Evolutionary conservation across 2,888 invertebrate species (phyloP), one percentile per base, ranked within the genome.

Genomic region (Drosophila prostipennis): DNA sequence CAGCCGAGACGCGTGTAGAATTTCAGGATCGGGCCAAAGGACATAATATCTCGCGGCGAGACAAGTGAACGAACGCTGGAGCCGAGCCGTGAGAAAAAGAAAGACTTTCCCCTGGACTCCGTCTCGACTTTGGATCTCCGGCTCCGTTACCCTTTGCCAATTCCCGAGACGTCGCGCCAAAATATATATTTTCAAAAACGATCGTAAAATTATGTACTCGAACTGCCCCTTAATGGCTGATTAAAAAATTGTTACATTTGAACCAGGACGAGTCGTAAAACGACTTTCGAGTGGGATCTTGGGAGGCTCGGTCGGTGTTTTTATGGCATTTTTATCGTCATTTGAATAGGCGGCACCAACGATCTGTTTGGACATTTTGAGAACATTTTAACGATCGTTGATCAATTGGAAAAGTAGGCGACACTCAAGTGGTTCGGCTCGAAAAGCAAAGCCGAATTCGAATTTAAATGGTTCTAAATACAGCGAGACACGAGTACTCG

Each of bases 331-430:
- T 90, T 90, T 88, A 90, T 90, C 81, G 79, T 61, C 70, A 75
- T 87, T 88, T 86, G 79, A 80, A 81, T 81, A 81, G 83, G 71
- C 78, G 72, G 86, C 77, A 76, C 79, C 78, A 89, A 90, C 80
- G 88, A 86, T 83, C 86, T 90, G 89, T 90, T 90, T 90, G 78
- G 89, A 87, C 86, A 89, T 79, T 83, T 87, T 73, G 74, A 77
- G 83, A 87, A 79, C 73, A 74, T 69, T 83, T 85, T 87, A 72
- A 87, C 73, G 73, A 74, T 72, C 69, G 72, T 64, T 67, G 60
- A 63, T 71, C 61, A 53, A 60, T 60, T 54, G 54, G 43, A 71
- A 74, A 69, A 56, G 57, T 49, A 59, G 71, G 63, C 77, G 60
- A 76, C 65, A 59, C 74, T 79, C 80, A 82, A 87, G 86, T 82